phyloP scores from a whole-genome alignment of 2,797 vertebrate genomes.

The Sebastolobus altivelis region DNA sequence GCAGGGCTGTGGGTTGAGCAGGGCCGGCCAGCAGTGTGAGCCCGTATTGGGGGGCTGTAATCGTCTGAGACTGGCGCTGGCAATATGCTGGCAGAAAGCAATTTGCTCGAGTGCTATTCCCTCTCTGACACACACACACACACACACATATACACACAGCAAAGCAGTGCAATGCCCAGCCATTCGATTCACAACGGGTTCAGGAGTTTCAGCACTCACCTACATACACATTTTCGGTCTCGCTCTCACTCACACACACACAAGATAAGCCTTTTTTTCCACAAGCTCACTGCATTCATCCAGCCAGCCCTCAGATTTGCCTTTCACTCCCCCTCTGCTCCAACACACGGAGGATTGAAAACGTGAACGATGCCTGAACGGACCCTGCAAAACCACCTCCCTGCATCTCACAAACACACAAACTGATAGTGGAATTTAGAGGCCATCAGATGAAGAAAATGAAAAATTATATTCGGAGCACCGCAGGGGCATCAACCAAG shows the following conservation, averaged over 20 bases:
- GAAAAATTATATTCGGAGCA: slow-evolving; percentile 56
- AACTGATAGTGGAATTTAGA: slow-evolving; percentile 61
- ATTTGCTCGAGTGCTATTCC: slow-evolving; percentile 77
- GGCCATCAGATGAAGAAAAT: slow-evolving; percentile 67
- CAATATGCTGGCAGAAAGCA: slow-evolving; percentile 83
- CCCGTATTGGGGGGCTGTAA: slow-evolving; percentile 65
- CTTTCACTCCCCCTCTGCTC: slow-evolving; percentile 52
- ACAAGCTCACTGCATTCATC: slow-evolving; percentile 52
- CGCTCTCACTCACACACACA: slow-evolving; percentile 16
- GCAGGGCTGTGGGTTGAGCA: slow-evolving; percentile 33
- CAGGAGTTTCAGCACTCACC: slow-evolving; percentile 50
- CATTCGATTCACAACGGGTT: slow-evolving; percentile 57
- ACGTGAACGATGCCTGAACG: slow-evolving; percentile 33
- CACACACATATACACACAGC: slow-evolving; percentile 15
- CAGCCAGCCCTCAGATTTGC: slow-evolving; percentile 50
- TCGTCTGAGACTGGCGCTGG: slow-evolving; percentile 74
- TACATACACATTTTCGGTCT: slow-evolving; percentile 37
- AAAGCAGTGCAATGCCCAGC: slow-evolving; percentile 40
- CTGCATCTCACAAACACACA: slow-evolving; percentile 40
- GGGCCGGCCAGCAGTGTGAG: slow-evolving; percentile 38
- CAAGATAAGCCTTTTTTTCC: slow-evolving; percentile 7
- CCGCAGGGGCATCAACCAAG: slow-evolving; percentile 38
- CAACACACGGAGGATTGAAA: slow-evolving; percentile 45
- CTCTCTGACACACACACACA: slow-evolving; percentile 29
- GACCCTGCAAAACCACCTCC: slow-evolving; percentile 7